These are phyloP conservation scores for Andrena camellia DNA, from an alignment of 2,888 invertebrate species.

Conservation along the genomic window DNA sequence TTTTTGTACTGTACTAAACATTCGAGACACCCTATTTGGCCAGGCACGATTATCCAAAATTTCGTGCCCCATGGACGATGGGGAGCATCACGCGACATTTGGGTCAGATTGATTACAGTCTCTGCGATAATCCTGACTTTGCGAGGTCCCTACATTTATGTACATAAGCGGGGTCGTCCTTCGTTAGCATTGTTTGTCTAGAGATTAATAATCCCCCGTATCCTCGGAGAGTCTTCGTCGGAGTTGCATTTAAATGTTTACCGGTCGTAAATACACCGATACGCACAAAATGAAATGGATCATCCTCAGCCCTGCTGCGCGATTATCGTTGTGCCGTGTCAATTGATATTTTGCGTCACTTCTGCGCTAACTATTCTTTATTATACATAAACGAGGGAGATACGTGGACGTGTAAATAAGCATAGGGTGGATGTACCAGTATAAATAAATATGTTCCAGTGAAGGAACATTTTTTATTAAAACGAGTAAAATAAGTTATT, in stretches of 20 bases:
- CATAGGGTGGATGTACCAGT: too few species aligned
- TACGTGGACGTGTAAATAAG: too few species aligned
- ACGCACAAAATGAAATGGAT: slow-evolving; percentile 18
- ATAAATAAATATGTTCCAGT: too few species aligned
- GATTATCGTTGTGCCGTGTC: background rate
- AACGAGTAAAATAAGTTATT: too few species aligned
- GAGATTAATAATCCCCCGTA: slow-evolving; percentile 63
- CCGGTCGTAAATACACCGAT: slow-evolving; percentile 41
- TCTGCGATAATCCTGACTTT: slow-evolving; percentile 52
- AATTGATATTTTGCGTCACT: background rate
- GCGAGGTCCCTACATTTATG: slow-evolving; percentile 47
- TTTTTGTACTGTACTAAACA: too few species aligned
- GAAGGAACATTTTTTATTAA: too few species aligned
- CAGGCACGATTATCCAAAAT: background rate
- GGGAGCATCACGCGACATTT: background rate
- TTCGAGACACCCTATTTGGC: background rate
- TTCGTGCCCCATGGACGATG: background rate
- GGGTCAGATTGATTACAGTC: slow-evolving; percentile 53
- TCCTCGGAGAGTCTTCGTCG: slow-evolving; percentile 35
- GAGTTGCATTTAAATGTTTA: slow-evolving; percentile 61
- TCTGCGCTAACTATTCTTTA: background rate
- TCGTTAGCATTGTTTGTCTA: slow-evolving; percentile 67
- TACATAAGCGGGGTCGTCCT: slow-evolving; percentile 55
- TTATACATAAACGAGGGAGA: too few species aligned
- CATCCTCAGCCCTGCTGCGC: background rate